A percentile compares a stretch with the other conserved stretches of the same genome.
Evolutionary conservation across 2,797 vertebrate species (phyloP).

Genomic region (Macroramphosus scolopax): DNA sequence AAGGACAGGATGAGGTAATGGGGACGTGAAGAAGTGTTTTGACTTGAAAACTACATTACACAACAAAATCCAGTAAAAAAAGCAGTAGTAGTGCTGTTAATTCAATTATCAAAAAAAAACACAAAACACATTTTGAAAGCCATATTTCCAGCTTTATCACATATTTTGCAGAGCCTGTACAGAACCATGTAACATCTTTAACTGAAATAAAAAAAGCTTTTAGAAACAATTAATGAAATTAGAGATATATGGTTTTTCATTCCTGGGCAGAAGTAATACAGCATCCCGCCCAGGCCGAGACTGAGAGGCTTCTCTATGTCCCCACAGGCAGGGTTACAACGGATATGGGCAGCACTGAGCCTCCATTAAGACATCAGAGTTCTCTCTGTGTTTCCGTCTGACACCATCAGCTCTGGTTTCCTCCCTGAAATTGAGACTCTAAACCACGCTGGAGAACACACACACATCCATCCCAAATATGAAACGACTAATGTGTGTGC

Average conservation of each 20-base stretch:
- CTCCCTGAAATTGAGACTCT: constrained; percentile 62
- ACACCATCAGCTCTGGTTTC: constrained; percentile 65
- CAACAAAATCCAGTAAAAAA: too few species aligned
- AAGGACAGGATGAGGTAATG: too few species aligned
- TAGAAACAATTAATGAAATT: background rate
- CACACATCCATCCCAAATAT: constrained; percentile 31
- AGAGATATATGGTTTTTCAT: background rate
- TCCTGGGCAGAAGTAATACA: constrained; percentile 15
- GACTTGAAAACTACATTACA: too few species aligned
- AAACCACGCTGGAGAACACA: constrained; percentile 22
- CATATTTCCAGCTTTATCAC: background rate
- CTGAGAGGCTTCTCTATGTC: constrained; percentile 42
- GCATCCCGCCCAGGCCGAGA: constrained; percentile 24
- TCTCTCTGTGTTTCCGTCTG: constrained; percentile 50
- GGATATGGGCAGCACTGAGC: constrained; percentile 46
- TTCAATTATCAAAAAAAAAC: too few species aligned
- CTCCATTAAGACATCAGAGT: constrained; percentile 71
- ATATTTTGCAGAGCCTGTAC: constrained; percentile 1
- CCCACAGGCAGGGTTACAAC: constrained; percentile 52
- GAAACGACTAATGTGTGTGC: constrained; percentile 18
- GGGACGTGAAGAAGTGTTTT: too few species aligned
- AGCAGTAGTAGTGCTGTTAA: too few species aligned
- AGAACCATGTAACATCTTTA: background rate
- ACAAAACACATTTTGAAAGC: too few species aligned
- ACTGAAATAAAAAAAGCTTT: constrained; percentile 2